phyloP scores from a whole-genome alignment of 1,140 invertebrate species.

The Aphidius gifuensis region DNA sequence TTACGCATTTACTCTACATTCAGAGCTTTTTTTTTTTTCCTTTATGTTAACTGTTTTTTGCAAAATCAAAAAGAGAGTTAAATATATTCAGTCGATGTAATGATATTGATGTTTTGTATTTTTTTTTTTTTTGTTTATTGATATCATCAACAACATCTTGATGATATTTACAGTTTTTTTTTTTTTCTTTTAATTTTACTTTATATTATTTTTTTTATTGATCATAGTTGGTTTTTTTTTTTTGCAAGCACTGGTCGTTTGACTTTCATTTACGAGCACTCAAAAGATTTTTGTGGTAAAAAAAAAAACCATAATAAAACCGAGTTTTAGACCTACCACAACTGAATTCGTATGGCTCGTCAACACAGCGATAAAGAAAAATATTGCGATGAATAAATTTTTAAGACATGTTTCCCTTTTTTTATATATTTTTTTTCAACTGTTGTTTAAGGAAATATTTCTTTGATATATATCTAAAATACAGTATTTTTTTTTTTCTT shows the following conservation, averaged over 20 bases:
- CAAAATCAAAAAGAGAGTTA: too few relatives aligned
- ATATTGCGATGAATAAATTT: background rate
- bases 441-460: too few relatives aligned
- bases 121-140: slow-evolving; percentile 33
- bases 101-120: too few relatives aligned
- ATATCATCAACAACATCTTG: slow-evolving; percentile 25
- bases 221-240: background rate
- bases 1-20: too few relatives aligned
- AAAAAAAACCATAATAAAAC: slow-evolving; percentile 18
- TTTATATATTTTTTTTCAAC: too few relatives aligned
- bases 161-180: background rate
- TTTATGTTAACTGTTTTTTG: too few relatives aligned
- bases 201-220: slow-evolving; percentile 1
- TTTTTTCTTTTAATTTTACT: background rate
- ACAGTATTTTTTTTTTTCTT: background rate
- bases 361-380: background rate
- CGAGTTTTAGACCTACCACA: slow-evolving; percentile 24
- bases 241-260: slow-evolving; percentile 11
- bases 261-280: slow-evolving; percentile 24
- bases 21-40: too few relatives aligned
- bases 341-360: background rate
- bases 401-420: background rate
- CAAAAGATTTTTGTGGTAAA: slow-evolving; percentile 19
- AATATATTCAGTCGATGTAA: too few relatives aligned
- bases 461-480: background rate